Base-by-base conservation (phyloP, 2,888 invertebrate genomes). In the Notocelia uddmanniana region DNA sequence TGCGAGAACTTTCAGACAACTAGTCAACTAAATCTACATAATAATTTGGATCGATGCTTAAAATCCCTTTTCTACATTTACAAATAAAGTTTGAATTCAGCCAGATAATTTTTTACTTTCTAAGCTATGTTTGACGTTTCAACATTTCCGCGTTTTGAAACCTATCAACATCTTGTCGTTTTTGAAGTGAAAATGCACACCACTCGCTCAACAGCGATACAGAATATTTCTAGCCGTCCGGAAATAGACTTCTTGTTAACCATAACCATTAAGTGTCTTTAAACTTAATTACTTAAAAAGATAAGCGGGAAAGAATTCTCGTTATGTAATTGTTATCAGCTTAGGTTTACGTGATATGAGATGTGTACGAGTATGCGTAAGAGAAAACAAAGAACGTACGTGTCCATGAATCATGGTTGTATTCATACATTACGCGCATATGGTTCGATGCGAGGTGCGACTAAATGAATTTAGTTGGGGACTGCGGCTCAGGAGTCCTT, bases 71-170 rank as follows among this genome's bases (percentile, higher is more conserved):
- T n/a, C 15, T 45, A n/a, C 31, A 31, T 45, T n/a, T n/a, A n/a
- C 45, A n/a, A 45, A n/a, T n/a, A n/a, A 15, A n/a, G 8, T 45
- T n/a, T 45, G 37, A 45, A 31, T 19, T 26, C 15, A 26, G 52
- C 41, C 58, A 37, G 54, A 19, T 34, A n/a, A 60, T 72, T 67
- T 60, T 62, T 60, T 60, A 55, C 48, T 31, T 67, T 45, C 59
- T 13, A 45, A 55, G 41, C 41, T 55, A 52, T 67, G 67, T 72
- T 67, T 72, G 67, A 67, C 67, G 68, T 62, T 26, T 34, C 19
- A 57, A 26, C 54, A 72, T 23, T 72, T 72, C 72, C 72, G 72
- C 60, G 67, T 72, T 72, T 34, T 57, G 54, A 68, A 68, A 62
- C 48, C 68, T 72, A 62, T 72, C 62, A 68, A 62, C 68, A 62